Percentiles rank a stretch among this genome's conserved stretches.
These are phyloP conservation scores for Paradoxurus hermaphroditus DNA, from an alignment of 2,113 vertebrate genomes.

Conservation along the genomic window DNA sequence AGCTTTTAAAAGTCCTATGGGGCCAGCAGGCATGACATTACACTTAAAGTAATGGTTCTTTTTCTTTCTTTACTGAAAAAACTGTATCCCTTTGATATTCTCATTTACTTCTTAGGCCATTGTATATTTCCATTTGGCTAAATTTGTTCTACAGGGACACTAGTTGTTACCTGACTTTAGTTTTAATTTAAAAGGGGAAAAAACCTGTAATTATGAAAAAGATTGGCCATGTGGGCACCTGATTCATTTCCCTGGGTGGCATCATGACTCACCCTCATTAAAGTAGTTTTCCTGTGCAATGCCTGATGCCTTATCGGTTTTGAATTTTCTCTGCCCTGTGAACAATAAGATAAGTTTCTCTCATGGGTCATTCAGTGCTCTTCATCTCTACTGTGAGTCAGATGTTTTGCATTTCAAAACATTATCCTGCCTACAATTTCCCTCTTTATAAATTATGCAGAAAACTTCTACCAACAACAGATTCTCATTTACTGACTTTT, in stretches of 20 bases:
- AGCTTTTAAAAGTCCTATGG: not conserved
- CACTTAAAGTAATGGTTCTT: not conserved
- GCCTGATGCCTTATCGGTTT: slow-evolving; percentile 15
- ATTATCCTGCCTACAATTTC: slow-evolving; percentile 59
- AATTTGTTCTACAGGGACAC: slow-evolving; percentile 48
- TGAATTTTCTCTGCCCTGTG: slow-evolving; percentile 55
- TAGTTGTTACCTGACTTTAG: slow-evolving; percentile 57
- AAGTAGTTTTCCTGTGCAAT: slow-evolving; percentile 49
- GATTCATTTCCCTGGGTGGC: slow-evolving; percentile 73
- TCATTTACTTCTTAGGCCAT: not conserved
- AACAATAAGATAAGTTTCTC: slow-evolving; percentile 70
- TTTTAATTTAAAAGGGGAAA: slow-evolving; percentile 61
- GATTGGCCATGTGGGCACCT: slow-evolving; percentile 59
- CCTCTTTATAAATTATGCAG: slow-evolving; percentile 72
- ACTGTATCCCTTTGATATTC: slow-evolving; percentile 25
- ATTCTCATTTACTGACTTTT: slow-evolving; percentile 61
- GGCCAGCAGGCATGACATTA: not conserved
- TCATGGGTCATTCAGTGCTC: slow-evolving; percentile 57
- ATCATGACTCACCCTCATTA: slow-evolving; percentile 69
- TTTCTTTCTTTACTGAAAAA: not conserved
- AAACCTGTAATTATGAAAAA: slow-evolving; percentile 51
- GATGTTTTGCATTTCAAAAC: slow-evolving; percentile 71
- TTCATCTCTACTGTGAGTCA: slow-evolving; percentile 71
- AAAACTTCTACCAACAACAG: slow-evolving; percentile 57
- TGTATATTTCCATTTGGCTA: slow-evolving; percentile 52